Conservation (phyloP, 2,797 vertebrate species). For the Halcyon leucocephala region DNA sequence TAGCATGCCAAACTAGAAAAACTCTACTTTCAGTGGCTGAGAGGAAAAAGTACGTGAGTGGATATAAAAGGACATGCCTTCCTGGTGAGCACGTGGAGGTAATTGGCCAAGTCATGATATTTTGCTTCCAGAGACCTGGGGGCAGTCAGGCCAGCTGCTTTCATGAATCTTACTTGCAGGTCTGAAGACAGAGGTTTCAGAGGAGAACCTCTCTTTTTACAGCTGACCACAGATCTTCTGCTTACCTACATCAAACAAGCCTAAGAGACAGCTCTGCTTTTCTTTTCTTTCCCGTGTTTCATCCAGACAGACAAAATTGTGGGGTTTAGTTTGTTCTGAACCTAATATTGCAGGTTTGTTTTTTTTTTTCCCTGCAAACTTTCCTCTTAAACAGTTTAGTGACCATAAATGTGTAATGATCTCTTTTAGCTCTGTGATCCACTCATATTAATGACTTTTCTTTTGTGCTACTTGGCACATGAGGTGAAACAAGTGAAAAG, state of each 20-base stretch:
- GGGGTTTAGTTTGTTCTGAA: background rate
- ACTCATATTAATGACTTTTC: background rate
- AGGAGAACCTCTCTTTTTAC: background rate
- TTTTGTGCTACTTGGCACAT: background rate
- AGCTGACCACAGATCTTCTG: background rate
- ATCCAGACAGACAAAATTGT: background rate
- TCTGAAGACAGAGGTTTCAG: background rate
- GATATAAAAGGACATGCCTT: background rate
- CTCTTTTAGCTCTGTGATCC: background rate
- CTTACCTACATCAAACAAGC: background rate
- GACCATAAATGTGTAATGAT: conserved; percentile 7
- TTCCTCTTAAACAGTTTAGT: background rate
- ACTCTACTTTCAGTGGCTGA: background rate
- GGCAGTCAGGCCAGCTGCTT: background rate
- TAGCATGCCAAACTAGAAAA: background rate
- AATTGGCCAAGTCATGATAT: background rate
- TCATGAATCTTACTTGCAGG: background rate
- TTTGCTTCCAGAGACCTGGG: background rate
- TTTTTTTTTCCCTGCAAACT: background rate
- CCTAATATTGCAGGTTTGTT: background rate
- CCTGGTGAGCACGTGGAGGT: background rate
- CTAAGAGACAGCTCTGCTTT: background rate
- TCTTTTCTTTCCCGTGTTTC: background rate
- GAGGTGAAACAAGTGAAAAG: conserved; percentile 54
- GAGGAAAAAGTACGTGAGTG: background rate